A percentile compares a stretch with the other conserved stretches of the same genome.
Conservation (phyloP, 2,797 vertebrate species). For the Lagodon rhomboides region DNA sequence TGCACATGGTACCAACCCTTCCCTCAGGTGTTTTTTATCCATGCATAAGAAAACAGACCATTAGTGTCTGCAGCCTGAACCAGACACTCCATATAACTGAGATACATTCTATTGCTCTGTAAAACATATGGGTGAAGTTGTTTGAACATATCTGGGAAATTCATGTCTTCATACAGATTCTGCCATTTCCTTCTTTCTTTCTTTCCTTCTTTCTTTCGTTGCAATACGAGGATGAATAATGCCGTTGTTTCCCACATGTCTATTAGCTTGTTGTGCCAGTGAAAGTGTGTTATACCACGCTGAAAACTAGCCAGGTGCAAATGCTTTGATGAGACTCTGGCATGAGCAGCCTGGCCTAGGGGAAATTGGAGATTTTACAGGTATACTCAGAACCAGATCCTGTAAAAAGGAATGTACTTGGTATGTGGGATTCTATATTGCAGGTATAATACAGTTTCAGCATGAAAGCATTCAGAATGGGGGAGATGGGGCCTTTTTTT, state of each 20-base stretch:
- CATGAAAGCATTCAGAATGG: slow-evolving; percentile 51
- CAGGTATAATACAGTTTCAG: slow-evolving; percentile 40
- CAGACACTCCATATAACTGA: slow-evolving; percentile 43
- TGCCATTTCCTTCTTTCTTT: not conserved
- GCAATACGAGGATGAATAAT: slow-evolving; percentile 10
- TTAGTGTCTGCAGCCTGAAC: slow-evolving; percentile 36
- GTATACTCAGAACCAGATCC: slow-evolving; percentile 25
- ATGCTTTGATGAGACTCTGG: slow-evolving; percentile 57
- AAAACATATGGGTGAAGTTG: slow-evolving; percentile 40
- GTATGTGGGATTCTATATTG: slow-evolving; percentile 60
- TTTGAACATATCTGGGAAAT: slow-evolving; percentile 15
- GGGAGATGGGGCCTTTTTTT: not conserved
- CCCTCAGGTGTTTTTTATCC: slow-evolving; percentile 58
- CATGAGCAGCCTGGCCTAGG: slow-evolving; percentile 22
- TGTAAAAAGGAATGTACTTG: slow-evolving; percentile 45
- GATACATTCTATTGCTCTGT: slow-evolving; percentile 56
- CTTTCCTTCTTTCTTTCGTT: not conserved
- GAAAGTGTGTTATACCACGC: slow-evolving; percentile 42
- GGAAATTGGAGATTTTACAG: slow-evolving; percentile 56
- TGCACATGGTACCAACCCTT: slow-evolving; percentile 63
- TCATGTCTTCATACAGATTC: not conserved
- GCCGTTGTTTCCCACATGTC: slow-evolving; percentile 26
- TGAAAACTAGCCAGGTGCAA: slow-evolving; percentile 56
- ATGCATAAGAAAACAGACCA: slow-evolving; percentile 41
- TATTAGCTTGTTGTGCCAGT: slow-evolving; percentile 44